Base-by-base conservation (phyloP, 2,888 invertebrate species). In the Eristalis intricaria region DNA sequence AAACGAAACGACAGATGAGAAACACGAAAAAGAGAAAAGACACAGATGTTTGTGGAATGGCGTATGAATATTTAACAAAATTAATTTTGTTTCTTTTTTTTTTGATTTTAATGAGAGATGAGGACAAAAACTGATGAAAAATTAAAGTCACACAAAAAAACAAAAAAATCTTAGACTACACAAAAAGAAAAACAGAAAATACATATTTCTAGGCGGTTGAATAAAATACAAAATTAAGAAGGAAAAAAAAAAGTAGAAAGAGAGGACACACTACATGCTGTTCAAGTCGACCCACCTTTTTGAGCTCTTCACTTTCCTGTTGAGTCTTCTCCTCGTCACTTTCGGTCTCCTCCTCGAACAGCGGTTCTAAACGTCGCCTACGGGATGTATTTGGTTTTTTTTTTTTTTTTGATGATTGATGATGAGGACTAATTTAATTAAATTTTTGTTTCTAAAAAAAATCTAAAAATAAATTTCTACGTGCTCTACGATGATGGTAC, bases 341-440 rank as follows among this genome's bases (percentile, higher is more conserved):
- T 90, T 96, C 96, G 23, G 96, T 96, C 89, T 97, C 97, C 93
- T 97, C 97, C 93, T 97, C 97, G 89, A 96, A 95, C 7, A 97
- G 94, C 69, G 97, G 97, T 92, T 97, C 97, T 91, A 97, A 93
- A 89, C 97, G 95, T 93, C 96, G 94, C 92, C 96, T 95, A 92
- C 94, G 94, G 90, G 94, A 93, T 89, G 92, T 93, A 88, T 90
- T 11, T 60, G 0, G 26, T 90, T 60, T 26, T 60, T 60, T 74
- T 73, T 69, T 66, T 90, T 91, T 19, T 91, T 89, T 68, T 63
- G 66, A 77, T 88, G 88, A 90, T 90, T 73, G 87, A 79, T 76
- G 75, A 84, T 84, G 85, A 80, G 85, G 81, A 89, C 90, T 90
- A 88, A 81, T 89, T 58, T 35, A 64, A 68, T 64, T 64, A 13